phyloP scores from a whole-genome alignment of 2,888 invertebrate genomes.

The Tenthredo amoena region DNA sequence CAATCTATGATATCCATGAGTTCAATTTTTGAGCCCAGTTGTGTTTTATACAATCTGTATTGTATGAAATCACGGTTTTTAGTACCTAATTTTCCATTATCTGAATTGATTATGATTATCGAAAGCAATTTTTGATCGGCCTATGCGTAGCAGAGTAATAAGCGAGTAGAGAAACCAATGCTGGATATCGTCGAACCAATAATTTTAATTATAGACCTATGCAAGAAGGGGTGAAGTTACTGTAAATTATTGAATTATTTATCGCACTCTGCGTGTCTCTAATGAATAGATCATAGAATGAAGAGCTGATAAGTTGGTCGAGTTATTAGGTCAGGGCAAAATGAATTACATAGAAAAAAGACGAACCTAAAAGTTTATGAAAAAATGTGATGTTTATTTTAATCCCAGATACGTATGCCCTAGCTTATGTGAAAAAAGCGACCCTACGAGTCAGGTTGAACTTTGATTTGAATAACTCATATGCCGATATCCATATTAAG shows the following conservation, averaged over 20 bases:
- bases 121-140: not conserved
- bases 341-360: not conserved
- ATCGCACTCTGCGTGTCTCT: not conserved
- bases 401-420: not conserved
- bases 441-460: not conserved
- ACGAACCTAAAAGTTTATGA: not conserved
- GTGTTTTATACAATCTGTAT: not conserved
- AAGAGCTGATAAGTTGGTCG: not conserved
- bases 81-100: not conserved
- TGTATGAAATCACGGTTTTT: not conserved
- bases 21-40: not conserved
- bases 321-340: not conserved
- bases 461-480: conserved; percentile 14
- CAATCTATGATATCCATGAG: not conserved
- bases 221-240: not conserved
- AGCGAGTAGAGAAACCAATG: not conserved
- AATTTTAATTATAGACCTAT: not conserved
- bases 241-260: not conserved
- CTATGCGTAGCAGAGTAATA: not conserved
- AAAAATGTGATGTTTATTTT: not conserved
- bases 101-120: not conserved
- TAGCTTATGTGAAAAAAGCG: not conserved
- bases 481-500: not conserved
- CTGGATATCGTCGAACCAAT: not conserved
- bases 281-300: not conserved